Conservation (phyloP, 1,140 invertebrate species). For the Trichoplusia ni region DNA sequence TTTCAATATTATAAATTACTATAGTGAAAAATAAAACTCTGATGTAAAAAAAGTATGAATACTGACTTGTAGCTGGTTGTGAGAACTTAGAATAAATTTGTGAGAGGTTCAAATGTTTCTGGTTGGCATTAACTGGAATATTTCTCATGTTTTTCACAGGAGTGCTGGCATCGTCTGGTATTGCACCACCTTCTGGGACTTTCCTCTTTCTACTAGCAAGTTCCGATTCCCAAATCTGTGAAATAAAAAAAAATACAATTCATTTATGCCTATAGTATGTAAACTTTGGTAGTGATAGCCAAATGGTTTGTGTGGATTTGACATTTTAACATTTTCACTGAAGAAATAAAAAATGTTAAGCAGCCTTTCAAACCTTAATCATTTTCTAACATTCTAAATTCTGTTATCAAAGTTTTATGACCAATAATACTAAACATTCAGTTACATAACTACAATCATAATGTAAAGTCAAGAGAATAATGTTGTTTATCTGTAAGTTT, state of each 20-base stretch:
- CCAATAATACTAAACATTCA: background rate
- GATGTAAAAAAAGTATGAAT: slow-evolving; percentile 24
- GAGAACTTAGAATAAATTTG: slow-evolving; percentile 79
- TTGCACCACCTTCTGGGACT: slow-evolving; percentile 60
- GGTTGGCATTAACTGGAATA: slow-evolving; percentile 67
- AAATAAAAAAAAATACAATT: slow-evolving; percentile 7
- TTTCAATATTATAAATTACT: no score
- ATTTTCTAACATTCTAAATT: no score
- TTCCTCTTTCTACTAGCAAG: slow-evolving; percentile 73
- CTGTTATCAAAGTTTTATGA: slow-evolving; percentile 9
- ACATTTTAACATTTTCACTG: no score
- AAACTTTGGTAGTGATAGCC: no score
- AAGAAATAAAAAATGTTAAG: no score
- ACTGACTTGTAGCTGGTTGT: slow-evolving; percentile 72
- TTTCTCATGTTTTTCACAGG: slow-evolving; percentile 72
- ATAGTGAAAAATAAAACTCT: no score
- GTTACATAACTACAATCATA: no score
- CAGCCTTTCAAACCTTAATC: no score
- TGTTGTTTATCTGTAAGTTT: no score
- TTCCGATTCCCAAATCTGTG: slow-evolving; percentile 73
- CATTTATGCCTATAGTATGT: no score
- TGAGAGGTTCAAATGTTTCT: slow-evolving; percentile 79
- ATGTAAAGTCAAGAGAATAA: no score
- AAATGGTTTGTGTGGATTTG: no score
- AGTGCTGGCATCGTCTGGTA: slow-evolving; percentile 56